Evolutionary conservation across 2,797 vertebrate genomes (phyloP).

Genomic region (Gymnodraco acuticeps): DNA sequence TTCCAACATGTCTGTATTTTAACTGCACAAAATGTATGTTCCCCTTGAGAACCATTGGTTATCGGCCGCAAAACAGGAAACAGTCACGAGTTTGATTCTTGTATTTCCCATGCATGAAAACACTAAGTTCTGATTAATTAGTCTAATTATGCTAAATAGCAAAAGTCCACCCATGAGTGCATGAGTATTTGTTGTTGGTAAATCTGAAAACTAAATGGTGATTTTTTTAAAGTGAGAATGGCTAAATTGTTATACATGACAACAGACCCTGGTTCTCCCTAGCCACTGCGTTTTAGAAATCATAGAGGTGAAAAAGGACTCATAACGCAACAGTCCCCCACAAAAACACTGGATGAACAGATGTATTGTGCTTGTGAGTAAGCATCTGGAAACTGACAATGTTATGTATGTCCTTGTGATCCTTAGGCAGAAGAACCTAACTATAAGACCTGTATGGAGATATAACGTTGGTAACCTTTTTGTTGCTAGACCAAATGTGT

Average conservation of each 20-base stretch:
- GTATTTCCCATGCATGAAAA: constrained; percentile 46
- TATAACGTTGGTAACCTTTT: constrained; percentile 81
- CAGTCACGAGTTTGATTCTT: constrained; percentile 27
- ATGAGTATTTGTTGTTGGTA: constrained; percentile 56
- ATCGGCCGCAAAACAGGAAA: constrained; percentile 26
- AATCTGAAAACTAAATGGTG: constrained; percentile 39
- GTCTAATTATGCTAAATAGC: constrained; percentile 35
- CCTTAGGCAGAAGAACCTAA: constrained; percentile 82
- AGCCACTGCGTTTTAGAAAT: constrained; percentile 78
- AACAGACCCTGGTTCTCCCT: constrained; percentile 80
- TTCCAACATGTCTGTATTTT: constrained; percentile 62
- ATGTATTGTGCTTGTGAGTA: constrained; percentile 77
- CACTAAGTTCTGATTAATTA: constrained; percentile 30
- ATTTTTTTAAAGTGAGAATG: constrained; percentile 24
- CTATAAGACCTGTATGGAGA: constrained; percentile 80
- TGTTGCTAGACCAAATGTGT: constrained; percentile 87
- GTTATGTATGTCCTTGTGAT: constrained; percentile 83
- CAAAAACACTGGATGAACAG: constrained; percentile 70
- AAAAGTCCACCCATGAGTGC: constrained; percentile 56
- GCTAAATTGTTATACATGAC: constrained; percentile 54
- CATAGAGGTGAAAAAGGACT: constrained; percentile 77
- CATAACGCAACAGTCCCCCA: constrained; percentile 63
- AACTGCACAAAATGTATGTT: constrained; percentile 54
- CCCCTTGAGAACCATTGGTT: constrained; percentile 18
- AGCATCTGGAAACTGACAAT: constrained; percentile 77